A percentile compares a stretch with the other conserved stretches of the same genome.
phyloP scores from a whole-genome alignment of 2,797 vertebrate genomes.

The Pyrocephalus nanus region DNA sequence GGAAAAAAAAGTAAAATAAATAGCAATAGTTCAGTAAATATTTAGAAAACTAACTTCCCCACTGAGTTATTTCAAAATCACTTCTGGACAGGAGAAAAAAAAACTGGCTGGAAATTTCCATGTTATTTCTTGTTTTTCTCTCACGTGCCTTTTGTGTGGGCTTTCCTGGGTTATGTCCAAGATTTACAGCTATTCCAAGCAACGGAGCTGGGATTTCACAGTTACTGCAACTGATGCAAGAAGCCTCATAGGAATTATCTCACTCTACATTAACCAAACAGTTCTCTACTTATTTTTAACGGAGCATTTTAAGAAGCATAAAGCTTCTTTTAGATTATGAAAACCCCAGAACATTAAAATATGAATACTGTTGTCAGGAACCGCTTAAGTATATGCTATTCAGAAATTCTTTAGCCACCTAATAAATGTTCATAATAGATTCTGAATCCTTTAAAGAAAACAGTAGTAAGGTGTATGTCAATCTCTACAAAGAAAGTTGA shows the following conservation, averaged over 20 bases:
- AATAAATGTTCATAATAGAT: not conserved
- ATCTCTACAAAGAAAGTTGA: not conserved
- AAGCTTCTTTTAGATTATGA: not conserved
- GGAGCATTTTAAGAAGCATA: not conserved
- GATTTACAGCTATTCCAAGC: conserved; percentile 52
- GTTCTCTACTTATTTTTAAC: conserved; percentile 24
- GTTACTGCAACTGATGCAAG: conserved; percentile 26
- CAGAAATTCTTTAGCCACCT: not conserved
- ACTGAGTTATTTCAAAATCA: conserved; percentile 5
- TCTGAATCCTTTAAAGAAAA: not conserved
- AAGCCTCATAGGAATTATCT: not conserved
- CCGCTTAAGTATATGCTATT: not conserved
- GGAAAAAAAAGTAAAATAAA: not conserved
- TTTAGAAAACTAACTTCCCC: not conserved
- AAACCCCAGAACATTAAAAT: not conserved
- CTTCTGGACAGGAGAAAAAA: not conserved
- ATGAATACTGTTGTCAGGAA: not conserved
- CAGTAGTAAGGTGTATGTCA: not conserved
- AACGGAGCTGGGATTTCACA: conserved; percentile 53
- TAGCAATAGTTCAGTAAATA: not conserved
- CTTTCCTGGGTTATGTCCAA: conserved; percentile 40
- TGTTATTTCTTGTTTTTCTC: conserved; percentile 51
- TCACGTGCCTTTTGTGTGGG: conserved; percentile 59
- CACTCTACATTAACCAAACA: not conserved
- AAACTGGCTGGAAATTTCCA: not conserved